These are phyloP conservation scores for Parnassius apollo DNA, from an alignment of 2,888 invertebrate genomes.

Conservation along the genomic window DNA sequence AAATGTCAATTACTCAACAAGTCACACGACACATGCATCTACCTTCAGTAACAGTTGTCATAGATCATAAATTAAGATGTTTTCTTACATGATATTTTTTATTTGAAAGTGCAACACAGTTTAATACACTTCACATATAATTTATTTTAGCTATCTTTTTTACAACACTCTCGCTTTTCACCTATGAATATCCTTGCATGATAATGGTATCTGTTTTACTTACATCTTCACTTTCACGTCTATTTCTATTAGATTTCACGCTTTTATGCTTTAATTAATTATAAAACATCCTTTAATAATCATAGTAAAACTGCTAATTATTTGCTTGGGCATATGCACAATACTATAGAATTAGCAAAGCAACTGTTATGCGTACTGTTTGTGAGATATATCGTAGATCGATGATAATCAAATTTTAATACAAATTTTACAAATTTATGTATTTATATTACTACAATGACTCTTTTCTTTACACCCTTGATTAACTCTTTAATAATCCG, in stretches of 20 bases:
- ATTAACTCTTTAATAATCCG: conserved; percentile 64
- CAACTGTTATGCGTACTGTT: conserved; percentile 80
- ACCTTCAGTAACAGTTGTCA: conserved; percentile 38
- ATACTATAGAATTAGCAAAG: conserved; percentile 52
- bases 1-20: conserved; percentile 62
- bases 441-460: conserved; percentile 56
- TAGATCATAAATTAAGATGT: conserved; percentile 64
- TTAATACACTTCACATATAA: conserved; percentile 23
- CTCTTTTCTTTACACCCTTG: conserved; percentile 60
- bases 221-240: background rate
- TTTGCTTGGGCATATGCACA: conserved; percentile 72
- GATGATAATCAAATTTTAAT: conserved; percentile 51
- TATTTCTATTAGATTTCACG: conserved; percentile 35
- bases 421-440: conserved; percentile 41
- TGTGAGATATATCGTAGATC: conserved; percentile 53
- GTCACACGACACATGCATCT: conserved; percentile 50
- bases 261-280: conserved; percentile 57
- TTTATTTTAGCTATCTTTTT: background rate
- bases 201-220: conserved; percentile 2
- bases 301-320: conserved; percentile 46
- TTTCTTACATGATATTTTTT: conserved; percentile 56
- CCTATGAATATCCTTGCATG: conserved; percentile 12
- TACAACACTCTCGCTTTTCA: conserved; percentile 11
- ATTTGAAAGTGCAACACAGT: conserved; percentile 28
- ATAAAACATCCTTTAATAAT: conserved; percentile 37